Evolutionary conservation across 2,888 invertebrate genomes (phyloP), one percentile per base, ranked within the genome.

Genomic region (Calephelis perditalis): DNA sequence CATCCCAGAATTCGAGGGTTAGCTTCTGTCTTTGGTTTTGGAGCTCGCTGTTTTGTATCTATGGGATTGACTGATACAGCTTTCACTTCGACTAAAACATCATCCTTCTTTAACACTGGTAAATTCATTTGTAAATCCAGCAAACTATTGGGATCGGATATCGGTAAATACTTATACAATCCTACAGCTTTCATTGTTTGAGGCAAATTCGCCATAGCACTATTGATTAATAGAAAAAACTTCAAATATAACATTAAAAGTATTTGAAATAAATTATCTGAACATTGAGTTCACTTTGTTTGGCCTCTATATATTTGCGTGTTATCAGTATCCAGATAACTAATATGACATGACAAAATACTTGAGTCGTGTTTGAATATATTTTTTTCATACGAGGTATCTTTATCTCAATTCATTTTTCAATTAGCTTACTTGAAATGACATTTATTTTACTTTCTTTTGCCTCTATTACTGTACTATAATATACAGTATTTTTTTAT

Each of bases 171-270:
- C 74, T 86, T 84, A 64, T 81, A 87, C 26, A 89, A 71, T 7
- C 86, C 89, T 45, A 88, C 84, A 10, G 85, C 88, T 67, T 78
- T 82, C 86, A 89, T 88, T 12, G 77, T 77, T 74, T 78, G 81
- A 10, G 89, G 85, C 65, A 88, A 67, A 56, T 64, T 68, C n/a
- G 68, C 64, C 73, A 75, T 74, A 47, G 15, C 26, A 15, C 9
- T 49, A 10, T 4, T 26, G 26, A 9, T 43, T 11, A 59, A 1
- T 8, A 15, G 15, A 26, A 15, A 26, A 15, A 15, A 7, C 8
- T 40, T 40, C 8, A 6, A 40, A 40, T 40, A 6, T 40, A 40
- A 8, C 6, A 40, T 40, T 6, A 40, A 40, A 40, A 40, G 7
- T 5, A 7, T 40, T 40, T 6, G 6, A 7, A 40, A 40, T 7